Conservation (phyloP, 53 echinoderm and acorn worm genomes). For the Antedon mediterranea region DNA sequence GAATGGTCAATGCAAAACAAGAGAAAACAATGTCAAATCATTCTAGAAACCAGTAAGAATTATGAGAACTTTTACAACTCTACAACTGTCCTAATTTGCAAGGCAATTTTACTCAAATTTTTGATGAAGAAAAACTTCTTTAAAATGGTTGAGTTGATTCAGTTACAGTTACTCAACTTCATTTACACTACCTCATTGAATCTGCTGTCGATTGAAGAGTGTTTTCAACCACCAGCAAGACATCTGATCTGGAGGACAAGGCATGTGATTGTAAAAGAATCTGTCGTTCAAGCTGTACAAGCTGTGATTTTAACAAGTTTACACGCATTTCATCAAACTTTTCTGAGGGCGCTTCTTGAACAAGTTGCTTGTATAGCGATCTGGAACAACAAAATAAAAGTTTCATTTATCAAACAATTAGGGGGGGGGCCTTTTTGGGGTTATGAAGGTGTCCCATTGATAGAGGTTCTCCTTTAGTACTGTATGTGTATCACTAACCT, state of each 20-base stretch:
- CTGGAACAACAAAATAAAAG: conserved; percentile 12
- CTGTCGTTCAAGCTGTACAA: conserved; percentile 88
- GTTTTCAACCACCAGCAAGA: conserved; percentile 67
- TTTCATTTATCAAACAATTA: no score
- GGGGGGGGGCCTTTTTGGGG: no score
- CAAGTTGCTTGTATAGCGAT: conserved; percentile 68
- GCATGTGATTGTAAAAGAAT: conserved; percentile 58
- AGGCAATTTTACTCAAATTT: no score
- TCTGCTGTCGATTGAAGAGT: conserved; percentile 38
- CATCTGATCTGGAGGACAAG: conserved; percentile 40
- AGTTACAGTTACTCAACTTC: no score
- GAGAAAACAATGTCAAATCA: no score
- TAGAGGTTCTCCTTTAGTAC: neutral
- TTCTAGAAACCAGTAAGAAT: no score
- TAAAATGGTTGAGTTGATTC: no score
- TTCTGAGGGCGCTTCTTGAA: conserved; percentile 57
- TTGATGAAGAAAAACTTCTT: no score
- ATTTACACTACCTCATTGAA: conserved; percentile 43
- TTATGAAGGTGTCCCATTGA: neutral
- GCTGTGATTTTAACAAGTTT: conserved; percentile 71
- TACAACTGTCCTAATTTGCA: no score
- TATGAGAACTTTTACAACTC: no score
- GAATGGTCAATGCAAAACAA: no score
- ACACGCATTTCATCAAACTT: conserved; percentile 79
- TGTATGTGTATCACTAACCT: neutral